Evolutionary conservation across 2,113 vertebrate genomes (phyloP).

Genomic region (Daboia siamensis): DNA sequence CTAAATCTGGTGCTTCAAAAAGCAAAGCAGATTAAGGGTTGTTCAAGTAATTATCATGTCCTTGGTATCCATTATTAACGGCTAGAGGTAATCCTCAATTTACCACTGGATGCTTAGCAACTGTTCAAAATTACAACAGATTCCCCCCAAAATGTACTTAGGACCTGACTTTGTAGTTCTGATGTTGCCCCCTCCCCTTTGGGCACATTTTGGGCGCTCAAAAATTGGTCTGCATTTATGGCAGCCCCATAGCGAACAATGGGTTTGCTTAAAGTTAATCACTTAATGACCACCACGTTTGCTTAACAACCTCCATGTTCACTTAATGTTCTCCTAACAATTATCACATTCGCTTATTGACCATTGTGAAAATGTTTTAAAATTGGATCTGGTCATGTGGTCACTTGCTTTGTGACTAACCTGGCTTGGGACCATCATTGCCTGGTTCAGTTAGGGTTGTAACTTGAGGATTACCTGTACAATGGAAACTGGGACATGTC

Average conservation of each 20-base stretch:
- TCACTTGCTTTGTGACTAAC: background rate
- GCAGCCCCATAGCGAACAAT: background rate
- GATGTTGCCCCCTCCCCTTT: background rate
- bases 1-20: background rate
- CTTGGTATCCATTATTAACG: background rate
- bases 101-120: background rate
- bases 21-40: background rate
- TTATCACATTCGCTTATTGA: too few relatives aligned
- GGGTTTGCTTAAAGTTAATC: background rate
- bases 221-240: background rate
- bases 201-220: background rate
- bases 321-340: background rate
- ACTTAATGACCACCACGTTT: background rate
- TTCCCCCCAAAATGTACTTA: background rate
- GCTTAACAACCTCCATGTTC: background rate
- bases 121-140: background rate
- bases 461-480: background rate
- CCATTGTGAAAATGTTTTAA: background rate
- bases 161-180: background rate
- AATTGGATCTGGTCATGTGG: background rate
- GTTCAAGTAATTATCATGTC: background rate
- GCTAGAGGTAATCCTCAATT: background rate
- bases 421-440: background rate
- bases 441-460: background rate
- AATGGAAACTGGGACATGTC: background rate